phyloP scores from a whole-genome alignment of 1,140 invertebrate genomes.

The Penaeus japonicus region DNA sequence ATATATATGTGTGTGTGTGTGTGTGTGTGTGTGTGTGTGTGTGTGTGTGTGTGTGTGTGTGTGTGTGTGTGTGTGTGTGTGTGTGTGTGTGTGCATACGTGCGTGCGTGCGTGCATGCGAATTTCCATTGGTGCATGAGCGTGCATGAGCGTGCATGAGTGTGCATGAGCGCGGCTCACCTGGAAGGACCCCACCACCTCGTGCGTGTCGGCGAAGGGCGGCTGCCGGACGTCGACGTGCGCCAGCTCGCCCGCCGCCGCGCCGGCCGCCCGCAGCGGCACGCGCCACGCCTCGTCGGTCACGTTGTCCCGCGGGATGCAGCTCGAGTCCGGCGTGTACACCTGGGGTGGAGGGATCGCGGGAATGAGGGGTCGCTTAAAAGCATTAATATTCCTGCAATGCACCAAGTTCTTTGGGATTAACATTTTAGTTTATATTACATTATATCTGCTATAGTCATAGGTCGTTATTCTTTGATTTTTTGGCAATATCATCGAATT shows the following conservation, averaged over 20 bases:
- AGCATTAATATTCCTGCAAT: no score
- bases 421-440: no score
- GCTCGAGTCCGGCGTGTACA: conserved; percentile 40
- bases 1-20: no score
- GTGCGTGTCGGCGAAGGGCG: conserved; percentile 41
- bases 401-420: no score
- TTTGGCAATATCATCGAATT: no score
- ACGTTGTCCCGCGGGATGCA: conserved; percentile 43
- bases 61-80: no score
- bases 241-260: background rate
- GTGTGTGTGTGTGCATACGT: no score
- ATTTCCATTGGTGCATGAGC: background rate
- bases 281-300: conserved; percentile 30
- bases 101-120: background rate
- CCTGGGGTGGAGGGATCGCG: background rate
- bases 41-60: no score
- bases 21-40: no score
- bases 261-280: background rate
- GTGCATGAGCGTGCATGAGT: background rate
- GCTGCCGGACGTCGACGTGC: conserved; percentile 44
- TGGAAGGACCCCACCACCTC: conserved; percentile 54
- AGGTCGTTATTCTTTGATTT: no score
- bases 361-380: background rate
- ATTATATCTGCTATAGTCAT: no score
- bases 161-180: conserved; percentile 3